Evolutionary conservation across 2,113 vertebrate species (phyloP), one percentile per base, ranked within the genome.

Genomic region (Lucifuga dentata): DNA sequence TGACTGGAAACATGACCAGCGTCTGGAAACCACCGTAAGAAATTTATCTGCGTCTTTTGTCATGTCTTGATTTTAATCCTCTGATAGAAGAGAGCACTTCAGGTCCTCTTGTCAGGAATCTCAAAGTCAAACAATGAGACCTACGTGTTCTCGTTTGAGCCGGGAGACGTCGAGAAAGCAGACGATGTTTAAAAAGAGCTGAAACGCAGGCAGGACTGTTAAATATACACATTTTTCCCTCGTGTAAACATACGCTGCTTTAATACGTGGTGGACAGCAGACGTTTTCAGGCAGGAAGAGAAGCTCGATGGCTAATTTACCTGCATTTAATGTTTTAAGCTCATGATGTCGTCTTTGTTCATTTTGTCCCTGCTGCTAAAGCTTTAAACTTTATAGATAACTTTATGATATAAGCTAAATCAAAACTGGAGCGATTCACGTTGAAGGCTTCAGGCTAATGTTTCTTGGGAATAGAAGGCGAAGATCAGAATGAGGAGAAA

Each of bases 181-280:
- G 44, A 49, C 41, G 9, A 63, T 50, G 53, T 73, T 76, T 76
- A 20, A 66, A 68, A 39, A 24, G 35, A 51, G 35, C 41, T 23
- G 45, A 51, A 45, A 60, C 15, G 20, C 3, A 62, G 21, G 8
- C 19, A 53, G 46, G 19, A 23, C 2, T 0, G 5, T 43, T 73
- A 15, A 49, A 69, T 58, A 85, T 64, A 78, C 43, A 24, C 44
- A 46, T 29, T 24, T 41, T 61, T 6, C n/a, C 49, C 43, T 29
- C 23, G 50, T 33, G 43, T 88, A 73, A 78, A 82, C 50, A 78
- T 0, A 15, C 41, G n/a, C 5, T 0, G 1, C n/a, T n/a, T 7
- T n/a, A 29, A 13, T 3, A n/a, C n/a, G 23, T 9, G 8, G 11
- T 1, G 35, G 43, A 45, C 6, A 9, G 3, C 8, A 35, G 1